Evolutionary conservation across 2,888 invertebrate genomes (phyloP).

Genomic region (Myopa testacea): DNA sequence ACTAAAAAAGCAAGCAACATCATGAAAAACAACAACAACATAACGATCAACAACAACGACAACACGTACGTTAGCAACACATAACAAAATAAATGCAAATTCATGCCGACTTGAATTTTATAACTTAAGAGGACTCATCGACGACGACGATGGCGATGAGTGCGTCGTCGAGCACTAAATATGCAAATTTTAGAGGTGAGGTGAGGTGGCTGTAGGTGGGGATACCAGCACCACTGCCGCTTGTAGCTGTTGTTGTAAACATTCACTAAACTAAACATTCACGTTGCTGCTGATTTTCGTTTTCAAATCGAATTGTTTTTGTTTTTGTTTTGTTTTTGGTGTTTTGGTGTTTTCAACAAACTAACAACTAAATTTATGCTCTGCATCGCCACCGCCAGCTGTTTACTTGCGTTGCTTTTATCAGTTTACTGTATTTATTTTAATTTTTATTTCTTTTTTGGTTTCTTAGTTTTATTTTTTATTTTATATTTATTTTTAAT

Average conservation of each 20-base stretch:
- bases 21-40: not conserved
- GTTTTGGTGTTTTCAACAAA: too few relatives aligned
- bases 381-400: too few relatives aligned
- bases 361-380: too few relatives aligned
- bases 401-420: too few relatives aligned
- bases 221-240: not conserved
- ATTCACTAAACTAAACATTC: not conserved
- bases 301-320: too few relatives aligned
- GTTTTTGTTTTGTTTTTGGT: too few relatives aligned
- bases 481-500: too few relatives aligned
- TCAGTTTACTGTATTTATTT: too few relatives aligned
- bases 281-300: too few relatives aligned
- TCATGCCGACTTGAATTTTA: conserved; percentile 15
- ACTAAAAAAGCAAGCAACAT: not conserved
- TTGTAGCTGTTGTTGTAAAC: not conserved
- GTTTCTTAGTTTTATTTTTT: too few relatives aligned
- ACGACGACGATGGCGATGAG: not conserved
- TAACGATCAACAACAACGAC: not conserved
- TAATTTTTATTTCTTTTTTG: too few relatives aligned
- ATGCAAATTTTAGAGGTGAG: not conserved
- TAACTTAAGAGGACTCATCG: not conserved
- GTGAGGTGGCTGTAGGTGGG: not conserved
- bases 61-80: not conserved
- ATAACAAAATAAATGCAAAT: conserved; percentile 12
- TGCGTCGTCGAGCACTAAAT: not conserved